Base-by-base conservation (phyloP, 2,113 vertebrate species). In the Nestor notabilis region DNA sequence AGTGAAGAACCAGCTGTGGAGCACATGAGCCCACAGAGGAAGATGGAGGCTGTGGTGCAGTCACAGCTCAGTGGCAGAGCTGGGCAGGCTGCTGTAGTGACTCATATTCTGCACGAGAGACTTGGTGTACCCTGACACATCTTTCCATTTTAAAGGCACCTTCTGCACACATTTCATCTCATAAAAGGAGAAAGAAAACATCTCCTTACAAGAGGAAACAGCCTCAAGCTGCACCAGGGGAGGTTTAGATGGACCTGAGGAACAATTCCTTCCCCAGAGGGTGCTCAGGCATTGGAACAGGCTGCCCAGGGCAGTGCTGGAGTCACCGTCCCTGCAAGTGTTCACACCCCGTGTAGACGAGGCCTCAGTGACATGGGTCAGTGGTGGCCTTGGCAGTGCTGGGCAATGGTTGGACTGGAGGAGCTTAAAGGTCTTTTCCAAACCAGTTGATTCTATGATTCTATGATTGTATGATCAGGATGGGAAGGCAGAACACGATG, bases 91-190 rank as follows among this genome's bases (percentile, higher is more conserved):
- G 47, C 18, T 0, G 6, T 29, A 76, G 43, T 5, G 6, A 61
- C 46, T 77, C 35, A 13, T 15, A 14, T 8, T 61, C 1, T 0
- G 6, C 35, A 50, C 14, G 27, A 35, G 17, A 86, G 25, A n/a
- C 25, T 50, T 50, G 17, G 8, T 17, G 41, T 33, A 69, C 14
- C 52, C 25, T 9, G 2, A 17, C 2, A 16, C 56, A 44, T 77
- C 50, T 23, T 55, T 46, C 35, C 44, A 39, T 84, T 80, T 71
- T 41, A 81, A 79, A 85, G 37, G 33, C 21, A 63, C 19, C 21
- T 50, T 12, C 43, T 94, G 55, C 13, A 2, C 8, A 47, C 13
- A 12, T 74, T 44, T 33, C 44, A 10, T 33, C 31, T 43, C 33
- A 78, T 37, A 89, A 90, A 46, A 50, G 13, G n/a, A 49, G 60